Base-by-base conservation (phyloP, 2,113 vertebrate species). In the Zingel zingel region DNA sequence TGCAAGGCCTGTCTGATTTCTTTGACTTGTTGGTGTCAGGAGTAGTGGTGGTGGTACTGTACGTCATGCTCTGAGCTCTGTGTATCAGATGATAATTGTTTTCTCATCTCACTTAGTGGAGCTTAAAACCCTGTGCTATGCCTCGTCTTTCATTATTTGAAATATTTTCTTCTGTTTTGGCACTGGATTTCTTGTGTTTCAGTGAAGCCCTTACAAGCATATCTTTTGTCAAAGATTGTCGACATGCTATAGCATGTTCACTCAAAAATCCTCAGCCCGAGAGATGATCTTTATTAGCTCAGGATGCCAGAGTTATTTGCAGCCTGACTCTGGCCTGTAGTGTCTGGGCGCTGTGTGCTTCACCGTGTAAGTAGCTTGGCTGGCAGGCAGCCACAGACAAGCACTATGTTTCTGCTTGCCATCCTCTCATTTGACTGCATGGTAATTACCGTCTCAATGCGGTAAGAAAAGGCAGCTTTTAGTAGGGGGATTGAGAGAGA, bases 371-470 rank as follows among this genome's bases (percentile, higher is more conserved):
- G 90, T 77, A 89, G 90, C 87, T 83, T 48, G 81, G 86, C 87
- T 94, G 93, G 92, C 94, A 89, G 86, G 67, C 89, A 67, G 91
- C 91, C 92, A 93, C 84, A 63, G 86, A 85, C 81, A 6, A 83
- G 80, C 64, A 36, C 85, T 75, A 85, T 77, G 82, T 90, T 93
- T 83, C 78, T 83, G 86, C 84, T 86, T 92, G 87, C 87, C 90
- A 89, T 89, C 91, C 88, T 90, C 87, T 89, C 88, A 91, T 93
- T 93, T 93, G 86, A 90, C 92, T 90, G 92, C 91, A 88, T 80
- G 91, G 86, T 94, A 93, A 94, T 94, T 91, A 93, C 85, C 21
- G 81, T 88, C 88, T 92, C 82, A 88, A 84, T 90, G 86, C 79
- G 14, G 77, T 84, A 86, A 85, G 84, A 91, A 89, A 92, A 91